A percentile compares a stretch with the other conserved stretches of the same genome.
These are phyloP conservation scores for Netelia inedita DNA, from an alignment of 2,888 invertebrate genomes.

Conservation along the genomic window DNA sequence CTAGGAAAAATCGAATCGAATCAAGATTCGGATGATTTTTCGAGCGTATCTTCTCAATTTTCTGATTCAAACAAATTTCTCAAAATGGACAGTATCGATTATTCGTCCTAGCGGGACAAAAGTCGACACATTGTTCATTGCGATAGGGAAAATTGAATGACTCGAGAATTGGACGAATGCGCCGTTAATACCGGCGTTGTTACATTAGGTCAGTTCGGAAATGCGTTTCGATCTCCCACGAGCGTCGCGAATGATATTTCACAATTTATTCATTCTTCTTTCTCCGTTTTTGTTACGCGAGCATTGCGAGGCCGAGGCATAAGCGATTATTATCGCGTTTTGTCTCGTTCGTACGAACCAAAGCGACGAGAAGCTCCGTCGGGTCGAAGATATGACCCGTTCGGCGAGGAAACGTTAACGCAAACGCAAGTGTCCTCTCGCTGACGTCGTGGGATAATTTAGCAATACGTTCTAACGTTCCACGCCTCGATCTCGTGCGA, in stretches of 20 bases:
- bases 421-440: background rate
- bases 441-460: background rate
- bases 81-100: too few relatives aligned
- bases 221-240: background rate
- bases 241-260: conserved; percentile 2
- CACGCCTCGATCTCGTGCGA: background rate
- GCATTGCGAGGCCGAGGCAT: background rate
- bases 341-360: background rate
- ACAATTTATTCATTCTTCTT: conserved; percentile 8
- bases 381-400: background rate
- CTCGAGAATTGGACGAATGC: background rate
- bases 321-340: background rate
- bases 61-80: too few relatives aligned
- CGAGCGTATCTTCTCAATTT: too few relatives aligned
- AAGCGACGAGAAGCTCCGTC: background rate
- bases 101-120: background rate
- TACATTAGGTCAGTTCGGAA: conserved; percentile 41
- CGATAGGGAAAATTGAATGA: conserved; percentile 2
- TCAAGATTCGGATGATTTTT: too few relatives aligned
- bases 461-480: background rate
- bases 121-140: background rate
- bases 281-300: background rate
- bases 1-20: too few relatives aligned
- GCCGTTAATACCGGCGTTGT: background rate
- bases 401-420: background rate